Conservation (phyloP, 2,113 vertebrate species). For the Ia io region DNA sequence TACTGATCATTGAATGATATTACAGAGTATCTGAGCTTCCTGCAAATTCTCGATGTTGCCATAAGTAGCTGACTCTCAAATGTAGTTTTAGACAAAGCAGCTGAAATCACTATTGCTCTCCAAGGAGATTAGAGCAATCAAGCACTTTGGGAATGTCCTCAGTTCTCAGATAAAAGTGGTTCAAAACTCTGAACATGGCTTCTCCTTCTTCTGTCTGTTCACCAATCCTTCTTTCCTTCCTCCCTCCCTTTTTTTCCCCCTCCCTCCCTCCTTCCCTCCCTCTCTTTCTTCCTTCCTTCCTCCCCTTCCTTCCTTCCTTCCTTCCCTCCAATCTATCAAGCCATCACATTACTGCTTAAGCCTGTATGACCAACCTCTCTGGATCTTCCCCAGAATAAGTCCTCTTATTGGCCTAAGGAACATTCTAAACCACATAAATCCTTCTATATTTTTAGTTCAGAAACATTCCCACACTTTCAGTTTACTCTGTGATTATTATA, state of each 20-base stretch:
- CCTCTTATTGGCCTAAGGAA: background rate
- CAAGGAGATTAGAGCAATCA: background rate
- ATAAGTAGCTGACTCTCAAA: background rate
- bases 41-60: background rate
- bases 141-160: background rate
- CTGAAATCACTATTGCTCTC: background rate
- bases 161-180: background rate
- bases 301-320: background rate
- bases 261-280: rapidly evolving
- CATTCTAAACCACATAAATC: background rate
- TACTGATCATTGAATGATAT: background rate
- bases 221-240: background rate
- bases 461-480: background rate
- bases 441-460: conserved; percentile 10
- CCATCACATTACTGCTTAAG: background rate
- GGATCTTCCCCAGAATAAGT: background rate
- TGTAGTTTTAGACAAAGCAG: background rate
- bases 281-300: rapidly evolving
- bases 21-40: background rate
- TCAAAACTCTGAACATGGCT: background rate
- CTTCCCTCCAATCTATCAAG: background rate
- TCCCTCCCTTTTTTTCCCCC: background rate
- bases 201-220: background rate
- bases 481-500: background rate
- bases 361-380: background rate